Base-by-base conservation (phyloP, 2,888 invertebrate species). In the Mimachlamys varia region DNA sequence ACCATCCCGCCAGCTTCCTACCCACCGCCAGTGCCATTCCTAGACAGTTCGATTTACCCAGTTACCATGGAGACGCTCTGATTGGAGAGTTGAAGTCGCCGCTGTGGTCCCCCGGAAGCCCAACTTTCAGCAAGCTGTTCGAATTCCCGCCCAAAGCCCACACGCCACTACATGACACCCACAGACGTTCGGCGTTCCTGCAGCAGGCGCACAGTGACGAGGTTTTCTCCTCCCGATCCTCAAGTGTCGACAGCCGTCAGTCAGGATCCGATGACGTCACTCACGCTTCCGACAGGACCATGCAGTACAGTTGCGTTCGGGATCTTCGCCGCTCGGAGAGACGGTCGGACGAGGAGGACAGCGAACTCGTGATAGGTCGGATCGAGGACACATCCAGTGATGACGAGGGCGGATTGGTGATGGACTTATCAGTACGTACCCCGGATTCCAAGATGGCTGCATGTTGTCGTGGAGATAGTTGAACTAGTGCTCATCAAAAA, bases 401-500 rank as follows among this genome's bases (percentile, higher is more conserved):
- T 33, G 76, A 76, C 22, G 76, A 76, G 33, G 33, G 1, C 27
- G 76, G 2, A 22, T 76, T 76, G 33, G 76, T 76, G 76, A 76
- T 76, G 22, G 76, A 76, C 33, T 22, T 76, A 10, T 27, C 22
- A 33, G 76, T 76, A 22, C 76, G 76, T 76, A 76, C 27, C 13
- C 33, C 76, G 7, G 33, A 76, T 27, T 76, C 76, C 76, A 76
- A 76, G 76, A 76, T 76, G 27, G 76, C 76, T 76, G 76, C 76
- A 27, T 10, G 76, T 76, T 27, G 33, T 76, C 27, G 12, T 76
- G 76, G 76, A 76, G 76, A 33, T 33, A 5, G 27, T 15, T 76
- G 76, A 76, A 76, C 76, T 76, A 76, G 76, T 76, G 76, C 76
- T 76, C 33, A 27, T 76, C 76, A 76, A 76, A 62, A 62, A 58